Evolutionary conservation across 2,888 invertebrate species (phyloP).

Genomic region (Lasioglossum calceatum): DNA sequence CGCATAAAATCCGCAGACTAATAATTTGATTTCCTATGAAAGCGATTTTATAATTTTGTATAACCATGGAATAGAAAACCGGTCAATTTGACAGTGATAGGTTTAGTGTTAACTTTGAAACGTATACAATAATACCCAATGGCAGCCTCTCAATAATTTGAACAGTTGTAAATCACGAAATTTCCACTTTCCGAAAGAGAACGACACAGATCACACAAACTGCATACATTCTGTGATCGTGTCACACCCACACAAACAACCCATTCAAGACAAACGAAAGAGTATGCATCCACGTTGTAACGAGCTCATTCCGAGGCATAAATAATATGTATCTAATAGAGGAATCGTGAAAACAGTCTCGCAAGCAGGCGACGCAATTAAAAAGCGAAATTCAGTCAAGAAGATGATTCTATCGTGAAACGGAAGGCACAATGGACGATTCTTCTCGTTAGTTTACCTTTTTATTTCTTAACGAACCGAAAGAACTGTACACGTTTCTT

Average conservation of each 20-base stretch:
- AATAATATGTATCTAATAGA: slow-evolving; percentile 15
- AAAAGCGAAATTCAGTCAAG: slow-evolving; percentile 44
- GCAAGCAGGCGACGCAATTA: slow-evolving; percentile 18
- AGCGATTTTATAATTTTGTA: too few relatives aligned
- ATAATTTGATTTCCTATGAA: too few relatives aligned
- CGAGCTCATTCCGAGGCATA: background rate
- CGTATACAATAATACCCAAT: background rate
- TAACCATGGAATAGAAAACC: too few relatives aligned
- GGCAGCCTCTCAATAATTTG: background rate
- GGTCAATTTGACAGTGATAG: too few relatives aligned
- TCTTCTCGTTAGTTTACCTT: slow-evolving; percentile 15
- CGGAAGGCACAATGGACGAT: slow-evolving; percentile 29
- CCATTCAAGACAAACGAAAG: background rate
- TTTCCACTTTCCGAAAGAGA: background rate
- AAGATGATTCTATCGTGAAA: slow-evolving; percentile 34
- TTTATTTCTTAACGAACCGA: slow-evolving; percentile 25
- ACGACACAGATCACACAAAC: background rate
- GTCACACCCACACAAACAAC: background rate
- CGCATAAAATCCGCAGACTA: too few relatives aligned
- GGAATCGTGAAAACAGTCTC: slow-evolving; percentile 16
- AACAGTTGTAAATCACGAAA: background rate
- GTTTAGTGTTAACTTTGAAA: background rate
- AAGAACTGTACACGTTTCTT: slow-evolving; percentile 18
- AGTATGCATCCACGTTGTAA: background rate
- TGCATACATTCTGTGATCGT: background rate